Base-by-base conservation (phyloP, 2,888 invertebrate genomes). In the Epinotia bilunana region DNA sequence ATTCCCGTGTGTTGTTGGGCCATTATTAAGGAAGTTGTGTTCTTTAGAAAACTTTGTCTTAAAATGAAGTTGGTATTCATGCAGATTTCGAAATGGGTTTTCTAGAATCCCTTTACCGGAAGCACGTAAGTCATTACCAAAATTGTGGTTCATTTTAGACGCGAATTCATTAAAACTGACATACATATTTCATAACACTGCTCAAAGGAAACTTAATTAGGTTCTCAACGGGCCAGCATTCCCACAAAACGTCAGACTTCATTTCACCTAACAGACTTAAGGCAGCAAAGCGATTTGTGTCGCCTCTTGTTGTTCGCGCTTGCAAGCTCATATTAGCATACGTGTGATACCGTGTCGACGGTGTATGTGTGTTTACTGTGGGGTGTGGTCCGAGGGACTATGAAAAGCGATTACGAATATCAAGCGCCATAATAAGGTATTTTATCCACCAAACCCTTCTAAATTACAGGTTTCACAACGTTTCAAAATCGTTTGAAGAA, bases 281-380 rank as follows among this genome's bases (percentile, higher is more conserved):
- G 53, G n/a, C 65, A 33, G 53, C 65, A 65, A 65, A 55, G 65
- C 65, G 65, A 65, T 62, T 62, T 20, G 18, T 33, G 62, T n/a
- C 53, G 53, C 16, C 55, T 63, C 62, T 55, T 43, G 62, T 71
- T 71, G 53, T 12, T 53, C 16, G 39, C 5, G 69, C 69, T 28
- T 69, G 60, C 33, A 53, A 71, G 39, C 33, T 49, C 65, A 55
- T 62, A 71, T 71, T 71, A 71, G 53, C 71, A 71, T 71, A 71
- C 71, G 62, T 62, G 71, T 71, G 71, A 71, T 63, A 55, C 62
- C 71, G 16, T 63, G 70, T 63, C 33, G 53, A n/a, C 13, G 16
- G 11, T 33, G 43, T 57, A 43, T 43, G 39, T 67, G 39, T 58
- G 68, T 68, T 68, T 61, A 61, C 61, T 55, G 55, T 18, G 23